Base-by-base conservation (phyloP, 2,113 vertebrate genomes). In the Eidolon helvum region DNA sequence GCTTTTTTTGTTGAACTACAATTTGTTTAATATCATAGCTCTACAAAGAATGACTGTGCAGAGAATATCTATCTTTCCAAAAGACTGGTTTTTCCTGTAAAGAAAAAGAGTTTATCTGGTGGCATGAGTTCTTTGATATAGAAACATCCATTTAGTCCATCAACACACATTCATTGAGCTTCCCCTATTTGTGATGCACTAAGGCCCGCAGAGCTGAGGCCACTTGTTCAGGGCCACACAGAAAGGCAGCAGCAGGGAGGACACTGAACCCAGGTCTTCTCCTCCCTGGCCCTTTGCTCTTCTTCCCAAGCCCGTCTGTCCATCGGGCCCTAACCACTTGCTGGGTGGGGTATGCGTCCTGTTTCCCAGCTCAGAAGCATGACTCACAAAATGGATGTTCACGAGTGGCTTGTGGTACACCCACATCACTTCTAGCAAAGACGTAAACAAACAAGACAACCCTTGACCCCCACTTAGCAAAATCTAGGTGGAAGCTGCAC, bases 41-140 rank as follows among this genome's bases (percentile, higher is more conserved):
- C 19, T 45, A 69, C 22, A 66, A 75, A 96, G 33, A 87, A 92
- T 57, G 45, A 65, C 78, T 43, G 8, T 43, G 16, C 12, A 14
- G 53, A 86, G 66, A 48, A 65, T 65, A 40, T 33, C 18, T 65
- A 35, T 50, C 71, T 94, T 82, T 78, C 26, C 3, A 7, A 89
- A 65, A 79, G 85, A 30, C 22, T 45, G 4, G 68, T 83, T 78
- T 33, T 83, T 96, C 93, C 78, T 92, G 40, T 55, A 90, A 87
- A 59, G 30, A 63, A 89, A 53, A 19, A 57, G 43, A 45, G 4
- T 19, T 22, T 50, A 33, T 43, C 40, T 59, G 90, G 48, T 72
- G 43, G 22, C 48, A 72, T n/a, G 10, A 86, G 21, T 63, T 33
- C 35, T 16, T 43, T 48, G 16, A 45, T n/a, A 61, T 8, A 80